These are phyloP conservation scores for Gasteruption jaculator DNA, from an alignment of 2,888 invertebrate species.

Conservation along the genomic window DNA sequence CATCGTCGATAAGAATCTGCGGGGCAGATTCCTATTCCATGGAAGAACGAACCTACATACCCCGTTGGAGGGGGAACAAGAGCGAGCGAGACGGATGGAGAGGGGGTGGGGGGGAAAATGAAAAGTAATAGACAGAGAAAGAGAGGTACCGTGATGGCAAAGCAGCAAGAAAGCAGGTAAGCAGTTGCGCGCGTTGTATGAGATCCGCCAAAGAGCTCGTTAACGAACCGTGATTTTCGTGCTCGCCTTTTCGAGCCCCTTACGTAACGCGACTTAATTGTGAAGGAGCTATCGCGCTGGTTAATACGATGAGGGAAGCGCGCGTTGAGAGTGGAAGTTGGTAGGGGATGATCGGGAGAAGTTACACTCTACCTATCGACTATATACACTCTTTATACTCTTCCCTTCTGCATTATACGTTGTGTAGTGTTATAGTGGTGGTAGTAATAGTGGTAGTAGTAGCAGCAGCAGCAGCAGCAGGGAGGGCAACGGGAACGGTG, in stretches of 20 bases:
- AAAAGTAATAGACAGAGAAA: constrained; percentile 8
- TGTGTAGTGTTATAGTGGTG: no score
- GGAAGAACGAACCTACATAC: no score
- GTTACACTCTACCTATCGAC: neutral
- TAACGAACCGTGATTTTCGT: constrained; percentile 43
- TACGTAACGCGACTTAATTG: constrained; percentile 51
- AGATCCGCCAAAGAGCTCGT: no score
- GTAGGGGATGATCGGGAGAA: constrained; percentile 31
- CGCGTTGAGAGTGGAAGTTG: constrained; percentile 12
- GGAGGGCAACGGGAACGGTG: constrained; percentile 19
- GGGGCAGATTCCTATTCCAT: no score
- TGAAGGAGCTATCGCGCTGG: constrained; percentile 51
- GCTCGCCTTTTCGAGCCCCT: constrained; percentile 44
- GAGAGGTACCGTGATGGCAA: constrained; percentile 4
- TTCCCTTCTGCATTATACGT: no score
- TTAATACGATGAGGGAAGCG: constrained; percentile 50
- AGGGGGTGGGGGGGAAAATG: constrained; percentile 7
- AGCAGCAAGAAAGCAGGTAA: constrained; percentile 10
- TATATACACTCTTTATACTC: constrained; percentile 1
- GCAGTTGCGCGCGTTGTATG: constrained; percentile 15
- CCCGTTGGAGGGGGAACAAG: constrained; percentile 1
- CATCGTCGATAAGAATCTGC: no score
- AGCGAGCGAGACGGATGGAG: constrained; percentile 7
- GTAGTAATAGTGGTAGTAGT: constrained; percentile 30
- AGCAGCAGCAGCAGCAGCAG: constrained; percentile 17